Conservation (phyloP, 2,113 vertebrate genomes). For the Semicossyphus pulcher region DNA sequence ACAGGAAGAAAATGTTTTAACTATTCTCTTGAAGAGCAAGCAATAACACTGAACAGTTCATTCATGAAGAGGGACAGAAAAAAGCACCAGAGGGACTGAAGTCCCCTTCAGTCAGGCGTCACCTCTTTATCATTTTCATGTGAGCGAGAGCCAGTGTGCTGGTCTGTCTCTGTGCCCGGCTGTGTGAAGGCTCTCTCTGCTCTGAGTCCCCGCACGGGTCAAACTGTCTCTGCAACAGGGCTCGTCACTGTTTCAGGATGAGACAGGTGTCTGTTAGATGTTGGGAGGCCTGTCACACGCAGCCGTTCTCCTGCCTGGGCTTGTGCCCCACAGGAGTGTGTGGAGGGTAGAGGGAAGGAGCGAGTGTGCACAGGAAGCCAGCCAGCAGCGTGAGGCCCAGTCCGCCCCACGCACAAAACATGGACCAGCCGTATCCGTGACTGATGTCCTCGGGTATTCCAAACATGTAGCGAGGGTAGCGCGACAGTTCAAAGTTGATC, state of each 20-base stretch:
- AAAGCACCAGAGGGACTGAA: conserved; percentile 78
- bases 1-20: conserved; percentile 59
- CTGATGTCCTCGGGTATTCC: conserved; percentile 98
- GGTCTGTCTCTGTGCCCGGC: conserved; percentile 53
- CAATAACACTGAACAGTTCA: conserved; percentile 77
- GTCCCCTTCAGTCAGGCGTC: conserved; percentile 68
- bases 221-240: conserved; percentile 61
- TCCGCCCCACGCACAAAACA: conserved; percentile 99
- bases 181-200: conserved; percentile 44
- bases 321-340: conserved; percentile 91
- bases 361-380: conserved; percentile 98
- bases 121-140: conserved; percentile 47
- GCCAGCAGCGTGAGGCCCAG: conserved; percentile 97
- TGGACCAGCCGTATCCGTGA: conserved; percentile 99
- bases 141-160: conserved; percentile 55
- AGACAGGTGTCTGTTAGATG: conserved; percentile 61
- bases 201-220: conserved; percentile 54
- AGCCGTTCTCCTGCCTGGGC: conserved; percentile 96
- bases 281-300: conserved; percentile 75
- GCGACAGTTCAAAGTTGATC: conserved; percentile 99
- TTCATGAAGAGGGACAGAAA: conserved; percentile 59
- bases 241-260: conserved; percentile 53
- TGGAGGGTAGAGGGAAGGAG: conserved; percentile 96
- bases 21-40: conserved; percentile 73
- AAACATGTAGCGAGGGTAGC: conserved; percentile 96